A percentile compares a stretch with the other conserved stretches of the same genome.
phyloP scores from a whole-genome alignment of 2,797 vertebrate species.

The Erethizon dorsatum region DNA sequence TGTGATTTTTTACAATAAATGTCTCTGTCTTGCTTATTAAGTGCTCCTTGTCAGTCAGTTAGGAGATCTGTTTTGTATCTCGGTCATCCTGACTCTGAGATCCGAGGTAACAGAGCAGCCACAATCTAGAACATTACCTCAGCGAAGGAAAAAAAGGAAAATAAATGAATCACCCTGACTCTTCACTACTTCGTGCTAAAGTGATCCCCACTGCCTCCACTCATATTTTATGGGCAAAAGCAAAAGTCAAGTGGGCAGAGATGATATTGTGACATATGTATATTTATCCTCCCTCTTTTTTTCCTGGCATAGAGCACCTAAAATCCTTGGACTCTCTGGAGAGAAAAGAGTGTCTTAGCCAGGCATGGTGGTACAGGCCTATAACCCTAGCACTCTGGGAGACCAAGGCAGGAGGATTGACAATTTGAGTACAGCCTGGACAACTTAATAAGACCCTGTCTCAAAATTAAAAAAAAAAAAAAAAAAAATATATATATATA shows the following conservation, averaged over 20 bases:
- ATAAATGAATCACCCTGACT: not conserved
- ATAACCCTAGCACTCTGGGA: not conserved
- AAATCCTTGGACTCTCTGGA: not conserved
- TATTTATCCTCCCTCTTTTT: not conserved
- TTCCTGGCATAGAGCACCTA: not conserved
- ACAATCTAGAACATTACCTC: not conserved
- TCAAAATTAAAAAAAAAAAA: not conserved
- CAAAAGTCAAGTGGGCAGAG: not conserved
- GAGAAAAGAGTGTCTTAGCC: not conserved
- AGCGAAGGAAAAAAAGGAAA: not conserved
- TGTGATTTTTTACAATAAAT: not conserved
- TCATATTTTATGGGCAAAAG: not conserved
- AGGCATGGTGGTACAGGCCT: not conserved
- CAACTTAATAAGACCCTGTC: not conserved
- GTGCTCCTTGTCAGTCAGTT: not conserved
- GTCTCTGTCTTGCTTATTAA: not conserved
- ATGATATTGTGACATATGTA: not conserved
- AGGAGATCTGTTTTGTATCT: not conserved
- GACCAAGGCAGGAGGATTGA: not conserved
- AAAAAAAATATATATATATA: no score
- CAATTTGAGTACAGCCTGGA: not conserved
- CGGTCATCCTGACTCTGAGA: not conserved
- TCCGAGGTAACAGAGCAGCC: not conserved
- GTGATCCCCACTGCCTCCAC: not conserved
- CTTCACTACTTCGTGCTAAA: not conserved